Evolutionary conservation across 2,888 invertebrate genomes (phyloP), one percentile per base, ranked within the genome.

Genomic region (Lepetodrilus schrolli): DNA sequence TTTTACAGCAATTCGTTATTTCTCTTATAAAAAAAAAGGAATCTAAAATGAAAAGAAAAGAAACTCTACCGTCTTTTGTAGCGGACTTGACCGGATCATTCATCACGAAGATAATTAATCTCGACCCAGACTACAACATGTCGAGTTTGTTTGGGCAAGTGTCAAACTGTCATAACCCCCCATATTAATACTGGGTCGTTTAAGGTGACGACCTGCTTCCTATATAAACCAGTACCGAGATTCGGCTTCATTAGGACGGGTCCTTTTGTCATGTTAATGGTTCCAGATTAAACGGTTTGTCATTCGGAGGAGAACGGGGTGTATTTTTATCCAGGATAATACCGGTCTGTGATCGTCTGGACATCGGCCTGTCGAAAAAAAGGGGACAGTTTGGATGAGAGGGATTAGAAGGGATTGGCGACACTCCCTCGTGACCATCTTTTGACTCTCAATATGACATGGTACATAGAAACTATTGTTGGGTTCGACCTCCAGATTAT

Each of bases 1-100:
- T 58, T 58, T 58, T 26, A 58, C 58, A 58, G 30, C 58, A 34
- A 58, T 58, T 30, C 58, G 58, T 58, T 34, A 58, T 58, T 58
- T 58, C n/a, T 58, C 34, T 34, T 23, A 58, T 30, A 23, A 58
- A 58, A 58, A 58, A n/a, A n/a, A n/a, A n/a, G n/a, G n/a, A n/a
- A n/a, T n/a, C n/a, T n/a, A n/a, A n/a, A n/a, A n/a, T n/a, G n/a
- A n/a, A n/a, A n/a, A n/a, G n/a, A n/a, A n/a, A n/a, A n/a, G n/a
- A n/a, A n/a, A n/a, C n/a, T n/a, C n/a, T n/a, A n/a, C n/a, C n/a
- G n/a, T n/a, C n/a, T n/a, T n/a, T n/a, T n/a, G n/a, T n/a, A n/a
- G n/a, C n/a, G n/a, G n/a, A n/a, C n/a, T n/a, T n/a, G n/a, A n/a
- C n/a, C n/a, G n/a, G n/a, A n/a, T n/a, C n/a, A n/a, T n/a, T n/a